Evolutionary conservation across 1,140 invertebrate species (phyloP).

Genomic region (Drosophila kohkoa): DNA sequence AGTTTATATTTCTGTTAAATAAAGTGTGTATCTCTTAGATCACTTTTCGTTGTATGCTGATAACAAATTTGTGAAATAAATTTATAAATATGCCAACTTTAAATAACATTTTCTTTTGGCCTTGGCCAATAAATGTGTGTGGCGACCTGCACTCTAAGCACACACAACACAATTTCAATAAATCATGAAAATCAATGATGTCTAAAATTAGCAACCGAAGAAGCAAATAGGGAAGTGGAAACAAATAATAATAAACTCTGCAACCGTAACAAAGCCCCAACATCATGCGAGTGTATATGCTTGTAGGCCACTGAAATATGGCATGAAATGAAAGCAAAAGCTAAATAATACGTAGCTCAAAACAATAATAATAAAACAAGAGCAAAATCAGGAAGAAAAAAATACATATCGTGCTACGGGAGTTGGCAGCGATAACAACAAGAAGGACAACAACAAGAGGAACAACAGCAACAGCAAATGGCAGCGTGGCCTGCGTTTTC

Average conservation of each 20-base stretch:
- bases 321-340: conserved; percentile 60
- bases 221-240: conserved; percentile 36
- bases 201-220: conserved; percentile 75
- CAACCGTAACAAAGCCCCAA: conserved; percentile 62
- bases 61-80: conserved; percentile 8
- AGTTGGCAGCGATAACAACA: conserved; percentile 35
- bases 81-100: conserved; percentile 5
- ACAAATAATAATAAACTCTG: conserved; percentile 80
- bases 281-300: conserved; percentile 39
- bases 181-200: conserved; percentile 77
- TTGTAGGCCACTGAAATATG: conserved; percentile 75
- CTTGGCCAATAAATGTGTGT: conserved; percentile 4
- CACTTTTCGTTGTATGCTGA: no score
- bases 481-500: conserved; percentile 40
- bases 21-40: no score
- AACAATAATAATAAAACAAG: conserved; percentile 78
- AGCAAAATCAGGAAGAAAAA: conserved; percentile 45
- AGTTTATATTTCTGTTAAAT: no score
- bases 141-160: not conserved
- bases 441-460: conserved; percentile 16
- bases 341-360: conserved; percentile 70
- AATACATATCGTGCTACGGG: conserved; percentile 6
- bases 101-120: conserved; percentile 14
- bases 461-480: conserved; percentile 21
- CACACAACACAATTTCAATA: conserved; percentile 57